Base-by-base conservation (phyloP, 2,888 invertebrate species). In the Silvanus unidentatus region DNA sequence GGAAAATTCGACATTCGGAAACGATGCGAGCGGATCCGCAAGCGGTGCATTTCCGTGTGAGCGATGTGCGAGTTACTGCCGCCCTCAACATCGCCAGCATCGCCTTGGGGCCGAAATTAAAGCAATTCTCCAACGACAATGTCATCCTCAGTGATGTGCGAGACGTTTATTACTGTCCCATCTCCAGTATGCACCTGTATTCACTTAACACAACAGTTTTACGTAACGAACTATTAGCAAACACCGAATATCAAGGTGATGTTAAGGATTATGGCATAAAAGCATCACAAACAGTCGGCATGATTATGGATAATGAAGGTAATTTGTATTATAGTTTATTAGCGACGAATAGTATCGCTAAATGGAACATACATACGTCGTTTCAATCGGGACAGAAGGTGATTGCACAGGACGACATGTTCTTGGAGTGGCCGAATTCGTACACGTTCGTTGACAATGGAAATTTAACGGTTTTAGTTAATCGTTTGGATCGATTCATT, bases 341-440 rank as follows among this genome's bases (percentile, higher is more conserved):
- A 43, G 79, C 79, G 40, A 80, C 81, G 58, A 82, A 82, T 50
- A 81, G 83, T 14, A 78, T 88, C 39, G 80, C 80, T 10, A 79
- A 77, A 69, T 87, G 86, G 84, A 81, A 87, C 65, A 78, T 80
- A 0, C 75, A 74, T 16, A 66, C 73, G 15, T 72, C 77, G 35
- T 80, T 82, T 59, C 67, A 69, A 35, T 73, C 73, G 37, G 80
- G 79, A 14, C 82, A 83, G 64, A 75, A 78, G 34, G 75, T 83
- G 16, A 79, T 87, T 47, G 80, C 83, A 2, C 76, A 79, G 54
- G 86, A 86, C 64, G 74, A 77, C 36, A 76, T 75, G 45, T 80
- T 78, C 58, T 78, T 86, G 52, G 86, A 86, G 65, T 87, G 86
- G 86, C 78, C 83, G 0, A 84, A 82, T 60, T 78, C 83, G 2